These are phyloP conservation scores for Scleropages formosus DNA, from an alignment of 2,797 vertebrate species.

Conservation along the genomic window DNA sequence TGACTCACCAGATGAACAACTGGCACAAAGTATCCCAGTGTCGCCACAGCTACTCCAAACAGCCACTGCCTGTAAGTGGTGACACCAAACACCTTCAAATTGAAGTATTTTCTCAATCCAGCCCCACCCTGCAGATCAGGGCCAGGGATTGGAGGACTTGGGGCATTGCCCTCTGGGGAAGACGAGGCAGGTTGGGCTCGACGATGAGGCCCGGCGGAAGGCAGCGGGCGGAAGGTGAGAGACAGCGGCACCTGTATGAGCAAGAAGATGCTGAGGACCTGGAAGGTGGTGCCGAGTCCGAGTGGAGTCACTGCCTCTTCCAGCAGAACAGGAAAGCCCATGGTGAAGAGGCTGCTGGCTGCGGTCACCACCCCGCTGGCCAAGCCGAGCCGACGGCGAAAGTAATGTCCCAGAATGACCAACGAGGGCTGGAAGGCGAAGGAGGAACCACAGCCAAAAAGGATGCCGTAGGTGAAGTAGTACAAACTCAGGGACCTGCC, in stretches of 20 bases:
- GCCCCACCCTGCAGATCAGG: slow-evolving; percentile 49
- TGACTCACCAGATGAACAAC: slow-evolving; percentile 89
- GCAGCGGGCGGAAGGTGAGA: slow-evolving; percentile 83
- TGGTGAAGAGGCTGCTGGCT: slow-evolving; percentile 89
- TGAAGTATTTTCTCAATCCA: slow-evolving; percentile 85
- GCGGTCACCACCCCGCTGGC: slow-evolving; percentile 92
- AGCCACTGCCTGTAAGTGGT: slow-evolving; percentile 93
- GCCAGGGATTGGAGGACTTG: slow-evolving; percentile 61
- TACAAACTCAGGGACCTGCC: slow-evolving; percentile 85
- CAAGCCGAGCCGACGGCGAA: slow-evolving; percentile 87
- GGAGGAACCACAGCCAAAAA: slow-evolving; percentile 93
- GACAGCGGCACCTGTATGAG: slow-evolving; percentile 89
- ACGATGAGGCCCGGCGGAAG: slow-evolving; percentile 66
- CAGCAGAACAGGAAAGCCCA: slow-evolving; percentile 86
- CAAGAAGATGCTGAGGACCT: slow-evolving; percentile 95
- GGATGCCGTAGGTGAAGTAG: slow-evolving; percentile 93
- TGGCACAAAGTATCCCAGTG: slow-evolving; percentile 94
- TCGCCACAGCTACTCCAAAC: slow-evolving; percentile 92
- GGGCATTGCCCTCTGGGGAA: slow-evolving; percentile 30
- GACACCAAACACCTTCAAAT: slow-evolving; percentile 84
- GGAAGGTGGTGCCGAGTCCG: slow-evolving; percentile 86
- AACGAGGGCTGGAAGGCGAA: slow-evolving; percentile 97
- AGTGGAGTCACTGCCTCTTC: slow-evolving; percentile 77
- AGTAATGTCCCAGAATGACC: slow-evolving; percentile 97
- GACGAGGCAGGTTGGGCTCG: not conserved